Evolutionary conservation across 2,888 invertebrate genomes (phyloP).

Genomic region (Azorinus chamasolen): DNA sequence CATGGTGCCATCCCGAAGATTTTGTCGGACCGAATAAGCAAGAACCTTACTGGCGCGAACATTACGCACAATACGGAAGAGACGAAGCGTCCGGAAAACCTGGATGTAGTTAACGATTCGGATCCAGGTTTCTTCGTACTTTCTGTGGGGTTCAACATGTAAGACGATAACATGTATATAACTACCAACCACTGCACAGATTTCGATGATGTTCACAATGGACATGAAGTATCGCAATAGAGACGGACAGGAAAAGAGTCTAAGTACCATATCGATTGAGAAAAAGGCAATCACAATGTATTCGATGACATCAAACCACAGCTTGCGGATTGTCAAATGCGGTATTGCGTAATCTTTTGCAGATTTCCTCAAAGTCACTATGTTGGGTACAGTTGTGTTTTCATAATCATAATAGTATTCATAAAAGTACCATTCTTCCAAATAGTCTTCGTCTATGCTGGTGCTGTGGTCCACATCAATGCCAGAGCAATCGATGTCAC

Average conservation of each 20-base stretch:
- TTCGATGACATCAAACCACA: conserved; percentile 43
- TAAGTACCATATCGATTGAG: conserved; percentile 46
- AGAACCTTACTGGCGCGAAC: conserved; percentile 60
- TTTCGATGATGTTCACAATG: conserved; percentile 52
- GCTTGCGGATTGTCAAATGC: not conserved
- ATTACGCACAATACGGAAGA: conserved; percentile 54
- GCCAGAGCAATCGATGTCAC: not conserved
- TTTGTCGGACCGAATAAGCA: conserved; percentile 45
- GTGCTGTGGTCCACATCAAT: not conserved
- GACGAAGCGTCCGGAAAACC: conserved; percentile 53
- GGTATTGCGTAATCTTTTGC: not conserved
- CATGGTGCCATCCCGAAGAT: conserved; percentile 47
- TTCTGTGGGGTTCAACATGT: conserved; percentile 25
- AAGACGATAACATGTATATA: conserved; percentile 31
- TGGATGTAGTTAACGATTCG: conserved; percentile 50
- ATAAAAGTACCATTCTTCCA: not conserved
- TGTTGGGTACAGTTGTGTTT: not conserved
- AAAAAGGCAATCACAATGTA: conserved; percentile 40
- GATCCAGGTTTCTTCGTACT: conserved; percentile 42
- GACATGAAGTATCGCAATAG: conserved; percentile 36
- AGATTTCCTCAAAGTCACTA: not conserved
- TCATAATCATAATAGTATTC: conserved; percentile 13
- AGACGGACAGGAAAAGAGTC: conserved; percentile 52
- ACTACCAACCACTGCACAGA: conserved; percentile 37
- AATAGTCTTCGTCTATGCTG: not conserved